Conservation (phyloP, 2,113 vertebrate species). For the Cinclus mexicanus region DNA sequence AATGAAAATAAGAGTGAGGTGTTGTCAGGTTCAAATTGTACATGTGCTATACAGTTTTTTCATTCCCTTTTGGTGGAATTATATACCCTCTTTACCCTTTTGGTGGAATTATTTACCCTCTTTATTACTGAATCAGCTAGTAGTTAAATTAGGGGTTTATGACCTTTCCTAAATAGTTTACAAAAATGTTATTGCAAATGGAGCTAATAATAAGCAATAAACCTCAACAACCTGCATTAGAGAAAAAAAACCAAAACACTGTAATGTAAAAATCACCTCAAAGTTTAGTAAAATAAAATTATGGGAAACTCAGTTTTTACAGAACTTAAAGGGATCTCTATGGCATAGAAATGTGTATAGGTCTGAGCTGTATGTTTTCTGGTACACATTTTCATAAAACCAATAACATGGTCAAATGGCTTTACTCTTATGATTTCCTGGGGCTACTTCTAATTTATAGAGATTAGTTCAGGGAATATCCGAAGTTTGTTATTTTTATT, state of each 20-base stretch:
- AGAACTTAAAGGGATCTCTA: not conserved
- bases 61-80: not conserved
- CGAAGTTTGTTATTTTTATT: slow-evolving; percentile 60
- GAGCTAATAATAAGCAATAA: not conserved
- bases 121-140: not conserved
- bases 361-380: not conserved
- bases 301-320: not conserved
- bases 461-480: slow-evolving; percentile 39
- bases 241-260: not conserved
- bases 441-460: slow-evolving; percentile 55
- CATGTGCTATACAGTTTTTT: not conserved
- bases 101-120: not conserved
- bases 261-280: not conserved
- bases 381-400: slow-evolving; percentile 26
- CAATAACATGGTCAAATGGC: slow-evolving; percentile 3
- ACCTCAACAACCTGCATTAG: not conserved
- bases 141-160: not conserved
- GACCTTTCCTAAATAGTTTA: not conserved
- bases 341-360: not conserved
- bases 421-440: slow-evolving; percentile 57
- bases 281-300: not conserved
- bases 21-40: not conserved
- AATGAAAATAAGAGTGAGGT: not conserved
- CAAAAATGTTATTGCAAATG: not conserved
- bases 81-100: not conserved